Conservation (phyloP, 2,797 vertebrate species). For the Lophius americanus region DNA sequence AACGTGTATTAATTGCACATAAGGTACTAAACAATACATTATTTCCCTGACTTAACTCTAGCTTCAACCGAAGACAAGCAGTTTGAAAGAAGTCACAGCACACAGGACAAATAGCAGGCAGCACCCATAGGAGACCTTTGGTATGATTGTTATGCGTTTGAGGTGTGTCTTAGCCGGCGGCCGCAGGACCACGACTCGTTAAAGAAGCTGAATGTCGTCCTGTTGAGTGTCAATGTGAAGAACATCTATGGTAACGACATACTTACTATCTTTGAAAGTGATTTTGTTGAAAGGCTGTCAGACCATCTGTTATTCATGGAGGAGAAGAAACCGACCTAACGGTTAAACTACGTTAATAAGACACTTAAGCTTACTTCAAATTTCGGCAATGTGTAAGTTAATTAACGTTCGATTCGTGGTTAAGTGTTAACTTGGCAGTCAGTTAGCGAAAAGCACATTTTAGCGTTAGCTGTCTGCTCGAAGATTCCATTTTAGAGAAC, state of each 20-base stretch:
- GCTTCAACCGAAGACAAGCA: too few relatives aligned
- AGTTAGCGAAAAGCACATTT: neutral
- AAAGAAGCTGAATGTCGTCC: too few relatives aligned
- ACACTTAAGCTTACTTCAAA: neutral
- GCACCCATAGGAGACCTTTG: too few relatives aligned
- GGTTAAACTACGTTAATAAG: neutral
- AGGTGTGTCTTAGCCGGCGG: neutral
- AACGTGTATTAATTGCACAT: too few relatives aligned
- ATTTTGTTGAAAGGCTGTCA: neutral
- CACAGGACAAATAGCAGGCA: too few relatives aligned
- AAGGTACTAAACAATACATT: too few relatives aligned
- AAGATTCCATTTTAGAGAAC: neutral
- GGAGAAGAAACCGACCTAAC: neutral
- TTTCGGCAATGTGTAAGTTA: too few relatives aligned
- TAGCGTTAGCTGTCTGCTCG: neutral
- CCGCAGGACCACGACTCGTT: conserved; percentile 15
- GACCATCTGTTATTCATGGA: neutral
- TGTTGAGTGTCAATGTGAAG: neutral
- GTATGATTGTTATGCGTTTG: neutral
- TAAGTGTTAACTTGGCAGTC: neutral
- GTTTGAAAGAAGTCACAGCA: too few relatives aligned
- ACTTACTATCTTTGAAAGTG: too few relatives aligned
- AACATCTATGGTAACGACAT: neutral
- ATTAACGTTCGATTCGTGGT: too few relatives aligned
- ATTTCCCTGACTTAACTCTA: too few relatives aligned